Base-by-base conservation (phyloP, 1,140 invertebrate species). In the Drosophila biarmipes region DNA sequence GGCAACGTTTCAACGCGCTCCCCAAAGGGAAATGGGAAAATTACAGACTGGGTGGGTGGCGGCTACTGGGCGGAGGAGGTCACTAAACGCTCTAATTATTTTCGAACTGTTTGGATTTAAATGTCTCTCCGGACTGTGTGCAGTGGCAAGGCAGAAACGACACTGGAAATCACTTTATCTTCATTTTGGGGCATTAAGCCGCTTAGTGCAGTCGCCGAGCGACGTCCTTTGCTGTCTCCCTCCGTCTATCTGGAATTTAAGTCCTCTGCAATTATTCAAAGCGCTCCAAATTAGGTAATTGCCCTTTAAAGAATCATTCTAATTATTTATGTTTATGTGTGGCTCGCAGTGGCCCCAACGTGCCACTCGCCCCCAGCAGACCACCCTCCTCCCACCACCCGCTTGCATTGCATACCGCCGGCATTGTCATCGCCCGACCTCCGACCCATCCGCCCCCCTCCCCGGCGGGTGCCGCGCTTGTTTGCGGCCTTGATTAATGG, bases 51-150 rank as follows among this genome's bases (percentile, higher is more conserved):
- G 5, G 17, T 19, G 40, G 40, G 15, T n/a, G 17, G 48, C 53
- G 31, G 46, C 12, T 4, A 27, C 11, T 6, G 0, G 27, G 37
- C 15, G 19, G n/a, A 10, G 35, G 38, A 42, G 53, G 52, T 45
- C 74, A 87, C 73, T 86, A 86, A 89, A 90, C 68, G 85, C 85
- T 85, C 85, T 89, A 90, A 89, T 89, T 89, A 89, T 90, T 89
- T 87, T 89, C 76, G 66, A 89, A 80, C 79, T 80, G 85, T 73
- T 76, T 45, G 76, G 85, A 89, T 79, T 89, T 90, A 84, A 89
- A 80, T 85, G 79, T 79, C 66, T 79, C 67, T 72, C 63, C 51
- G 77, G 48, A 31, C 29, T 67, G 54, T 64, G 62, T 57, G 82
- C 78, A 82, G 40, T 59, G 48, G 51, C 29, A 54, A 27, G 49